Evolutionary conservation across 2,888 invertebrate species (phyloP).

Genomic region (Alviniconcha strummeri): DNA sequence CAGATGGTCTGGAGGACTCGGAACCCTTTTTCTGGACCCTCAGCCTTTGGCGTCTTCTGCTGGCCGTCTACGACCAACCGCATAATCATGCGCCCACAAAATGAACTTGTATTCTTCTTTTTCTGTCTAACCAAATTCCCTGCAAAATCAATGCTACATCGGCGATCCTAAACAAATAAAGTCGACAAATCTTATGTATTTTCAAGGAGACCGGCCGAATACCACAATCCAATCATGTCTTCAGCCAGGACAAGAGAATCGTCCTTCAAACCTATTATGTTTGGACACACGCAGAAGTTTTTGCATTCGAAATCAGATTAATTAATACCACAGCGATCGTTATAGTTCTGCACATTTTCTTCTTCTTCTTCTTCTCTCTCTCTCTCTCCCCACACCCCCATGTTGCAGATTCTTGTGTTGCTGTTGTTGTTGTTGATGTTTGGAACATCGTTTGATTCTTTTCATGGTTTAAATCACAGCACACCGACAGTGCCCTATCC

Average conservation of each 20-base stretch:
- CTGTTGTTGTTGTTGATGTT: too few relatives aligned
- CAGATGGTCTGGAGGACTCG: constrained; percentile 3
- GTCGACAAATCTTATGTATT: not conserved
- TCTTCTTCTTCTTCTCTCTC: too few relatives aligned
- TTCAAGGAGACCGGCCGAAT: not conserved
- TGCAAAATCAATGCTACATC: not conserved
- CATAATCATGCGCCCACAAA: not conserved
- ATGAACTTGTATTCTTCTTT: not conserved
- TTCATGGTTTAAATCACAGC: too few relatives aligned
- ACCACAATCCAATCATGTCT: not conserved
- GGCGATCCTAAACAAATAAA: not conserved
- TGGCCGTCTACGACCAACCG: not conserved
- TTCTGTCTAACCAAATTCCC: not conserved
- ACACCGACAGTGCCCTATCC: too few relatives aligned
- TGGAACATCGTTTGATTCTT: too few relatives aligned
- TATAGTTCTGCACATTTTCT: too few relatives aligned
- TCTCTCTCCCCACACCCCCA: too few relatives aligned
- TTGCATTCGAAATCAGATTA: too few relatives aligned
- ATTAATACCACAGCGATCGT: too few relatives aligned
- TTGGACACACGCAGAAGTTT: too few relatives aligned
- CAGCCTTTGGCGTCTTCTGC: not conserved
- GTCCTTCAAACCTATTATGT: too few relatives aligned
- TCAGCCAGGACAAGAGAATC: not conserved
- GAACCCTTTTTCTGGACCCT: not conserved
- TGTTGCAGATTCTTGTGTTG: too few relatives aligned